A percentile compares a stretch with the other conserved stretches of the same genome.
Evolutionary conservation across 1,140 invertebrate species (phyloP).

Genomic region (Xylocopa sonorina): DNA sequence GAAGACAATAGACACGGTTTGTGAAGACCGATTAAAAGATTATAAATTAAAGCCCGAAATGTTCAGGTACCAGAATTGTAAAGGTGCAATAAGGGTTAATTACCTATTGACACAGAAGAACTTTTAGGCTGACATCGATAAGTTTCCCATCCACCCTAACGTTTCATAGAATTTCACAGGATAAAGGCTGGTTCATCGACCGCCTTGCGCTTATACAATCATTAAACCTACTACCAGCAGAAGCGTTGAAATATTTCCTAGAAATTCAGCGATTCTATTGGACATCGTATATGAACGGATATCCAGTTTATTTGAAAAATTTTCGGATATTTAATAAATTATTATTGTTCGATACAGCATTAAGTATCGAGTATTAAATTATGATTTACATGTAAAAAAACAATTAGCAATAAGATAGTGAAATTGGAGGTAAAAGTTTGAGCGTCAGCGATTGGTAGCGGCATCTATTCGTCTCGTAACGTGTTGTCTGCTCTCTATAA

Average conservation of each 20-base stretch:
- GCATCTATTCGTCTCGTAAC: not conserved
- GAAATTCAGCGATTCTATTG: not conserved
- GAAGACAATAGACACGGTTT: too few relatives aligned
- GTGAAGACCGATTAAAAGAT: not conserved
- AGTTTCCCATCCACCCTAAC: constrained; percentile 1
- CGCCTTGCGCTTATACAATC: not conserved
- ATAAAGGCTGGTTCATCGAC: constrained; percentile 10
- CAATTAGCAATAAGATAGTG: not conserved
- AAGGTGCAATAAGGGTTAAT: not conserved
- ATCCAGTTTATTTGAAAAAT: too few relatives aligned
- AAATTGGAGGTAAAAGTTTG: not conserved
- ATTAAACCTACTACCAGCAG: constrained; percentile 6
- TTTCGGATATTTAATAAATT: too few relatives aligned
- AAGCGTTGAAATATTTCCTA: constrained; percentile 1
- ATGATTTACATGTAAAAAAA: not conserved
- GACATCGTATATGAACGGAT: not conserved
- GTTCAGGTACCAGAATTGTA: not conserved
- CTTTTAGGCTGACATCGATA: not conserved
- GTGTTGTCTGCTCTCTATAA: constrained; percentile 3
- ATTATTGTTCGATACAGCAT: too few relatives aligned
- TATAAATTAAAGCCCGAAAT: not conserved
- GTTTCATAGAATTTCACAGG: constrained; percentile 2
- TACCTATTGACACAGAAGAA: not conserved
- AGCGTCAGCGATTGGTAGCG: not conserved
- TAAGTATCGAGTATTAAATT: not conserved